Base-by-base conservation (phyloP, 2,113 vertebrate genomes). In the Cepphus grylle region DNA sequence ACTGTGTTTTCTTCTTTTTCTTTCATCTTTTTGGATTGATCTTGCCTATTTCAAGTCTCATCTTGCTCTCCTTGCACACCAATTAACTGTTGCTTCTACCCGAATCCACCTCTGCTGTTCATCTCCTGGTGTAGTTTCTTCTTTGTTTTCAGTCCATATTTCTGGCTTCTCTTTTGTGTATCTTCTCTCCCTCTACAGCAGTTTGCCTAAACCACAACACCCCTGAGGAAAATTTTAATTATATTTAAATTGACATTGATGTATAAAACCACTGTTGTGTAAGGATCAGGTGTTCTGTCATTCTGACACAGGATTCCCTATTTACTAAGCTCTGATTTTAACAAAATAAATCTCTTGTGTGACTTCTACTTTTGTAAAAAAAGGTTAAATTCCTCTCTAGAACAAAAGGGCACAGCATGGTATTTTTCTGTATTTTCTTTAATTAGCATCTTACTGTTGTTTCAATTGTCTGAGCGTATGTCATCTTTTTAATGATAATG, bases 21-120 rank as follows among this genome's bases (percentile, higher is more conserved):
- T 91, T 94, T 94, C 27, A 94, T 89, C 62, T 85, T 90, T 89
- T 88, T 74, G 15, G 29, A 81, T 63, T 93, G 88, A 93, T 83
- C 42, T 82, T 36, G 45, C 7, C 6, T 67, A 59, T 87, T 89
- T 91, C 36, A 77, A 87, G 55, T 73, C 30, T 87, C 62, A 30
- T 65, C 89, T 72, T 85, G 15, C 66, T 58, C 43, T 89, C n/a
- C 20, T 93, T 73, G n/a, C 32, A 72, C 70, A 90, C 17, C 53
- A 91, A 53, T 79, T 67, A 89, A 87, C 32, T 62, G 30, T 25
- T 76, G 18, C 66, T 82, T 89, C 86, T 70, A 56, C 7, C 16
- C 1, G 2, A 85, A 94, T 70, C 9, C n/a, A 76, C 32, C 22
- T 69, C 40, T 70, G 10, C 36, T 74, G 11, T 80, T 62, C 58